Base-by-base conservation (phyloP, 2,888 invertebrate species). In the Mythimna albipuncta region DNA sequence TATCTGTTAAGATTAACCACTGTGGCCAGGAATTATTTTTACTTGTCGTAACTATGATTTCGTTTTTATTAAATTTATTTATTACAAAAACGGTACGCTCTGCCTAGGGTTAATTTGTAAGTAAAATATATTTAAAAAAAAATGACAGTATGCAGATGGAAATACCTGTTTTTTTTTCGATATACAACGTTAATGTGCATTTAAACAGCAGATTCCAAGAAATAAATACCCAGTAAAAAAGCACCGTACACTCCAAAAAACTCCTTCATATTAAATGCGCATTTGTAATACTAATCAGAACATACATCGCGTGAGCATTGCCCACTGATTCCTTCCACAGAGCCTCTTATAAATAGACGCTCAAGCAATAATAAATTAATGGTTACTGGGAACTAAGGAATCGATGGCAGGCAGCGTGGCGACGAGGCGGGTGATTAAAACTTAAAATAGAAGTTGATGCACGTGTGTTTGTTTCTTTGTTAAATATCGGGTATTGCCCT, bases 351-450 rank as follows among this genome's bases (percentile, higher is more conserved):
- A 79, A 71, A 83, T 83, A 79, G 72, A 70, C 57, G 50, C n/a
- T 67, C 69, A 57, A 63, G 55, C 63, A 71, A 81, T 81, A 75
- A 83, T 67, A 75, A 3, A 83, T 67, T 69, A 83, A 81, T 80
- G 75, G 64, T 64, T 81, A 62, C 79, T 32, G 19, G 71, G 32
- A 79, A 32, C 64, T 32, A 55, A 69, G 69, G 41, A 67, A 83
- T 75, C 80, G 83, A 81, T 83, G 64, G 57, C 50, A 79, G 35
- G 16, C 47, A n/a, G 65, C 21, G 54, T 59, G 82, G 79, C 79
- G 44, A 62, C 79, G 32, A 59, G 57, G 62, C 44, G 4, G 50
- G 50, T n/a, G 35, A 69, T 79, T 71, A 64, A 69, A 78, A 55
- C 59, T 66, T 79, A 67, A 41, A 58, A 69, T 81, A 62, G 66